These are phyloP conservation scores for Eupithecia tripunctaria DNA, from an alignment of 2,888 invertebrate genomes.

Conservation along the genomic window DNA sequence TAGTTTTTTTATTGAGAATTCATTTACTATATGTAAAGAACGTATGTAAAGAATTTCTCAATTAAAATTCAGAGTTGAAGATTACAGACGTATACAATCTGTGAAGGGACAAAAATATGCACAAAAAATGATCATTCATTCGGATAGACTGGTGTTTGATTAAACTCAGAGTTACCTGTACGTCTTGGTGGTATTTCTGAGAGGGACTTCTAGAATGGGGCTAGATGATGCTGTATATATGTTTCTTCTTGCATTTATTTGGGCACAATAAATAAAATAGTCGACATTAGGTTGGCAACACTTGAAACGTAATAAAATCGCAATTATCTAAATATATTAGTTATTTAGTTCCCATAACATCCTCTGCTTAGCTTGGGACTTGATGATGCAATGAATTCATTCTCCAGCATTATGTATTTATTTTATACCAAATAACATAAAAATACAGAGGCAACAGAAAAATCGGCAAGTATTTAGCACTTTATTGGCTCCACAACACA, in stretches of 20 bases:
- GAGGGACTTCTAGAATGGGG: too few relatives aligned
- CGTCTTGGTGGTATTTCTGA: too few relatives aligned
- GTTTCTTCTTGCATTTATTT: neutral
- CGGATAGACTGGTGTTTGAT: neutral
- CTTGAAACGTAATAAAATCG: neutral
- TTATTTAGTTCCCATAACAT: too few relatives aligned
- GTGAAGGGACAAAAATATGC: too few relatives aligned
- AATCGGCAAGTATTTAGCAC: conserved; percentile 14
- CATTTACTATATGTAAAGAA: too few relatives aligned
- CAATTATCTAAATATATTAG: too few relatives aligned
- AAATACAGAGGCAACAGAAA: neutral
- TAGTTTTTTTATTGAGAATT: neutral
- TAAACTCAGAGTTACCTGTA: neutral
- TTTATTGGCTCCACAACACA: conserved; percentile 22
- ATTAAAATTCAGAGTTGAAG: neutral
- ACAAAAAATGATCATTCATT: neutral
- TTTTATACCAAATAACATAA: neutral
- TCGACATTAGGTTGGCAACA: neutral
- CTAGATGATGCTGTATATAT: neutral
- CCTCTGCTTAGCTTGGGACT: too few relatives aligned
- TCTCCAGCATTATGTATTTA: too few relatives aligned
- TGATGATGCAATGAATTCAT: too few relatives aligned
- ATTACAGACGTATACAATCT: neutral
- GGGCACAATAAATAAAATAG: too few relatives aligned
- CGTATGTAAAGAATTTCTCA: too few relatives aligned